Conservation (phyloP, 2,113 vertebrate genomes). For the Sitta europaea region DNA sequence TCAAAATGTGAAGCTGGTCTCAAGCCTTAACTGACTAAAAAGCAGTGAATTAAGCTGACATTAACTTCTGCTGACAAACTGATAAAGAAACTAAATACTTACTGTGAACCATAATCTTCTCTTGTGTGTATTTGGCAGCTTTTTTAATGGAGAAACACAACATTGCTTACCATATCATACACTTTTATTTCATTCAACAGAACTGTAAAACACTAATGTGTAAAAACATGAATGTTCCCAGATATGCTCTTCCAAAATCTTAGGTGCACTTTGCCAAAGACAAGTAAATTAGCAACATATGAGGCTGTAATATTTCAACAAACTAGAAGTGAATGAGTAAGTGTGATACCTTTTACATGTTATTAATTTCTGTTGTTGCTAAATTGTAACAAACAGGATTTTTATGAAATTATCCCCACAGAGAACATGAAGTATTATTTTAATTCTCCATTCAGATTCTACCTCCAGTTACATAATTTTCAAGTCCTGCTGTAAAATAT, state of each 20-base stretch:
- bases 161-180: neutral
- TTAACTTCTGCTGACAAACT: neutral
- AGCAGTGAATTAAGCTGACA: neutral
- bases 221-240: neutral
- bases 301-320: neutral
- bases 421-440: slow-evolving; percentile 44
- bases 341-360: neutral
- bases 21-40: neutral
- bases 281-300: neutral
- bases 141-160: slow-evolving; percentile 3
- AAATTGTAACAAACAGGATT: slow-evolving; percentile 11
- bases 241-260: neutral
- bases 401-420: neutral
- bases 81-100: neutral
- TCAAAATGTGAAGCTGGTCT: neutral
- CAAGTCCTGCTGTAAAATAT: neutral
- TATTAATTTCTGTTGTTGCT: neutral
- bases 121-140: neutral
- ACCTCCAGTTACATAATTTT: neutral
- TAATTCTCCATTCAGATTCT: slow-evolving; percentile 22
- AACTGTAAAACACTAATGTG: neutral
- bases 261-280: neutral
- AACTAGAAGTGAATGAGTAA: neutral
- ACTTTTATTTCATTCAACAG: slow-evolving; percentile 10
- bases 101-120: neutral